Evolutionary conservation across 2,797 vertebrate species (phyloP).

Genomic region (Ambastaia sidthimunki): DNA sequence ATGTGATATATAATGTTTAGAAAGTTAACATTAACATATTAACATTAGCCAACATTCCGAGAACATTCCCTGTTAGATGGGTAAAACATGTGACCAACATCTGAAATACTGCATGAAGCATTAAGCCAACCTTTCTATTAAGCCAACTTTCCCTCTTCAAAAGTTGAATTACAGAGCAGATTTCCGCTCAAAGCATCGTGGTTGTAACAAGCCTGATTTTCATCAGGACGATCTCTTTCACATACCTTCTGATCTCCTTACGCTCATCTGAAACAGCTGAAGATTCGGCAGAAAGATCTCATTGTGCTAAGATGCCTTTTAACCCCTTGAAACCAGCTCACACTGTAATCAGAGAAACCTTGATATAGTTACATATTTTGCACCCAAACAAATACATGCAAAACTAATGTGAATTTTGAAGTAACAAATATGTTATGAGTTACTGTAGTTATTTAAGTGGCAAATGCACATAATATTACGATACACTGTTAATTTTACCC

Average conservation of each 20-base stretch:
- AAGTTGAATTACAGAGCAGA: slow-evolving; percentile 44
- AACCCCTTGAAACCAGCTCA: slow-evolving; percentile 31
- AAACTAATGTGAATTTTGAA: background rate
- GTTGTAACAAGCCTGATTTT: slow-evolving; percentile 46
- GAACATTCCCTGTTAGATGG: too few species aligned
- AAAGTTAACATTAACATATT: too few species aligned
- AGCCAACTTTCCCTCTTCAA: slow-evolving; percentile 5
- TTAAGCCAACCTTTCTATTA: background rate
- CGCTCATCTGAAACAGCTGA: slow-evolving; percentile 56
- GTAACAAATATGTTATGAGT: background rate
- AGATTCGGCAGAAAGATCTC: slow-evolving; percentile 54
- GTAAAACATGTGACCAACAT: background rate
- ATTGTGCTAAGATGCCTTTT: slow-evolving; percentile 50
- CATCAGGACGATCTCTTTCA: slow-evolving; percentile 42
- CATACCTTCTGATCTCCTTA: slow-evolving; percentile 54
- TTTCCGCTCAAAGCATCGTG: slow-evolving; percentile 43
- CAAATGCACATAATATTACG: background rate
- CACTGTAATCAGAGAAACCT: background rate
- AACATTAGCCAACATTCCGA: too few species aligned
- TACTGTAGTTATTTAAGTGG: background rate
- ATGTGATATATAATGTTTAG: too few species aligned
- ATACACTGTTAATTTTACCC: too few species aligned
- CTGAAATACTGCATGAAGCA: background rate
- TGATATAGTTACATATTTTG: background rate
- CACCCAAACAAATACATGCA: background rate